phyloP scores from a whole-genome alignment of 2,888 invertebrate species.

The Psylliodes chrysocephalus region DNA sequence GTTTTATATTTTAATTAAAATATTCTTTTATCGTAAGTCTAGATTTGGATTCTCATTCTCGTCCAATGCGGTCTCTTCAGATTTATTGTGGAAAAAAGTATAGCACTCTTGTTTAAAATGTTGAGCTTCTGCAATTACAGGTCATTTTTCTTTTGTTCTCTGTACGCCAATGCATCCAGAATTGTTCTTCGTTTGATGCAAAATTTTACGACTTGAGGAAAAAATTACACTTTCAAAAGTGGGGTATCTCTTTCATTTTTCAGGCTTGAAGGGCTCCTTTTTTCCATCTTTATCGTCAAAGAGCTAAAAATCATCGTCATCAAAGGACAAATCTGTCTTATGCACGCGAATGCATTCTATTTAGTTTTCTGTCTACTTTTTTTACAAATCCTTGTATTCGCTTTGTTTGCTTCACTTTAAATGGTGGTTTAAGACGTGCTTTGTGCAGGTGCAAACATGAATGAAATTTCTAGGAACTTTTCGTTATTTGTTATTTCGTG shows the following conservation, averaged over 20 bases:
- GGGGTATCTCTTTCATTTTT: slow-evolving; percentile 24
- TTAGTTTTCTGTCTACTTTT: background rate
- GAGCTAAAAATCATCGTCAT: slow-evolving; percentile 32
- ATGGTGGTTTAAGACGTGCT: background rate
- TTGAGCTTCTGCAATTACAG: no score
- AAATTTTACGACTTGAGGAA: slow-evolving; percentile 29
- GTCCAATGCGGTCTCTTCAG: no score
- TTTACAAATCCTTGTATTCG: background rate
- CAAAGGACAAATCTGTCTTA: slow-evolving; percentile 30
- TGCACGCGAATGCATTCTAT: slow-evolving; percentile 10
- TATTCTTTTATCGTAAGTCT: no score
- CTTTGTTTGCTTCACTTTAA: background rate
- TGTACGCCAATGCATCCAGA: background rate
- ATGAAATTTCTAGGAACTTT: background rate
- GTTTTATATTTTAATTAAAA: no score
- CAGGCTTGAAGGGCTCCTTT: slow-evolving; percentile 19
- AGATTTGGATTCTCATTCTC: no score
- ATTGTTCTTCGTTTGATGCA: slow-evolving; percentile 28
- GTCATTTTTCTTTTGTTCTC: no score
- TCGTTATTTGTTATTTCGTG: background rate
- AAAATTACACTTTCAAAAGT: slow-evolving; percentile 30
- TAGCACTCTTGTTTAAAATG: no score
- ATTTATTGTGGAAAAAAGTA: no score
- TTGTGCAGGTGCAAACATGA: background rate
- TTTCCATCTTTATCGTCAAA: slow-evolving; percentile 26